Evolutionary conservation across 2,797 vertebrate species (phyloP).

Genomic region (Psittacula echo): DNA sequence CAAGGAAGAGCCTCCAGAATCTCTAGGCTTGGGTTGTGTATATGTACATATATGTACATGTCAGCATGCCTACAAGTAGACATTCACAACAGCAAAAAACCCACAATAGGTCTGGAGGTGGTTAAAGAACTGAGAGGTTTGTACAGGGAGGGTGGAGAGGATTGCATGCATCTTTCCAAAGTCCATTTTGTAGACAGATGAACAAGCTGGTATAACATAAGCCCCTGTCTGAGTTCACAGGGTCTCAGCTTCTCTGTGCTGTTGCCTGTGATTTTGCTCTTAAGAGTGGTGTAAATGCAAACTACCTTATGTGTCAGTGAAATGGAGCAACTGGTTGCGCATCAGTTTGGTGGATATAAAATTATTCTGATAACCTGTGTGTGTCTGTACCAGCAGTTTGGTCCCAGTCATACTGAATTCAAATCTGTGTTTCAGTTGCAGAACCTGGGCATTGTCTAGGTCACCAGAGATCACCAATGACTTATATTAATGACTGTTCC

Average conservation of each 20-base stretch:
- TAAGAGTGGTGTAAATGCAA: not conserved
- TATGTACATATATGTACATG: not conserved
- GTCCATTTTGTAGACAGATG: not conserved
- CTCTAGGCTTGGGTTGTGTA: not conserved
- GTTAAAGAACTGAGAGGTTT: not conserved
- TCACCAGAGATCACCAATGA: not conserved
- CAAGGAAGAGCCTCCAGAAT: not conserved
- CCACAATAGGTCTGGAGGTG: not conserved
- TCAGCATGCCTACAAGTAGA: not conserved
- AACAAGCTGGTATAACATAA: rapidly evolving
- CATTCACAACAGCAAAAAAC: not conserved
- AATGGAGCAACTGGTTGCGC: not conserved
- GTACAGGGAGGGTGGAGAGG: not conserved
- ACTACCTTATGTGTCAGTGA: rapidly evolving
- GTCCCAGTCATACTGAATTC: not conserved
- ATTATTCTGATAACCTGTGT: not conserved
- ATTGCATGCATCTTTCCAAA: not conserved
- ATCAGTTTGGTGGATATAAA: not conserved
- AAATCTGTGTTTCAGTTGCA: not conserved
- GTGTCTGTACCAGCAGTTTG: not conserved
- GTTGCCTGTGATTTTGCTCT: not conserved
- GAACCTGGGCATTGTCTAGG: not conserved
- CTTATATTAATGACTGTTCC: not conserved
- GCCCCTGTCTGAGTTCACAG: rapidly evolving
- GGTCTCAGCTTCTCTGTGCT: rapidly evolving